phyloP scores from a whole-genome alignment of 2,888 invertebrate genomes.

The Lasioglossum figueresi region DNA sequence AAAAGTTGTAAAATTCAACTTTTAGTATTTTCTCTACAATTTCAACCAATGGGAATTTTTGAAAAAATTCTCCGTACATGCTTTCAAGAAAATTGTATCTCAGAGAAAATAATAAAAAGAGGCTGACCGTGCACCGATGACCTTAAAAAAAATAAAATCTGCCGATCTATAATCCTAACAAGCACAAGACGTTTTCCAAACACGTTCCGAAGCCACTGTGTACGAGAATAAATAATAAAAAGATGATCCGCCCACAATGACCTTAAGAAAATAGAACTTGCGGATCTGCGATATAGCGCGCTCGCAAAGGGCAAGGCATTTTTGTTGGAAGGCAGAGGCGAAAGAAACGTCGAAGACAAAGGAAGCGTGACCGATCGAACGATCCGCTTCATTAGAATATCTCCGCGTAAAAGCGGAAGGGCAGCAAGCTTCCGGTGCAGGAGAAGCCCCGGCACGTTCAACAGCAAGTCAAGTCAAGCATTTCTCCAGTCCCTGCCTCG shows the following conservation, averaged over 20 bases:
- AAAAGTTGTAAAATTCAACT: too few species aligned
- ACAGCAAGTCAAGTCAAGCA: conserved; percentile 11
- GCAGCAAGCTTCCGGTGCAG: conserved; percentile 49
- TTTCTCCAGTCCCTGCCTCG: conserved; percentile 49
- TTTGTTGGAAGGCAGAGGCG: not conserved
- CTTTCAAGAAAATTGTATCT: too few species aligned
- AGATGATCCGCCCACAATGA: not conserved
- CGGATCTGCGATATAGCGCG: not conserved
- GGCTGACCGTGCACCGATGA: not conserved
- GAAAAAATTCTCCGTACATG: too few species aligned
- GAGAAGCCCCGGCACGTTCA: conserved; percentile 39
- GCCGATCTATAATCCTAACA: not conserved
- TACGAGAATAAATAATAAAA: not conserved
- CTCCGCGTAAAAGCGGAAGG: conserved; percentile 49
- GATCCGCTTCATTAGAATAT: conserved; percentile 20
- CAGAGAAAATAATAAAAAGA: not conserved
- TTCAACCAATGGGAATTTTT: too few species aligned
- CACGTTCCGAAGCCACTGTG: not conserved
- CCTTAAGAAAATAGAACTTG: not conserved
- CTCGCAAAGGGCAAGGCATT: not conserved
- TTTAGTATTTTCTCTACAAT: too few species aligned
- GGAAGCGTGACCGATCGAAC: conserved; percentile 24
- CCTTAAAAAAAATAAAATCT: not conserved
- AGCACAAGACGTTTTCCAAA: not conserved
- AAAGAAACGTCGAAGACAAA: not conserved